Evolutionary conservation across 1,140 invertebrate species (phyloP), one percentile per base, ranked within the genome.

Genomic region (Lordiphosa mommai): DNA sequence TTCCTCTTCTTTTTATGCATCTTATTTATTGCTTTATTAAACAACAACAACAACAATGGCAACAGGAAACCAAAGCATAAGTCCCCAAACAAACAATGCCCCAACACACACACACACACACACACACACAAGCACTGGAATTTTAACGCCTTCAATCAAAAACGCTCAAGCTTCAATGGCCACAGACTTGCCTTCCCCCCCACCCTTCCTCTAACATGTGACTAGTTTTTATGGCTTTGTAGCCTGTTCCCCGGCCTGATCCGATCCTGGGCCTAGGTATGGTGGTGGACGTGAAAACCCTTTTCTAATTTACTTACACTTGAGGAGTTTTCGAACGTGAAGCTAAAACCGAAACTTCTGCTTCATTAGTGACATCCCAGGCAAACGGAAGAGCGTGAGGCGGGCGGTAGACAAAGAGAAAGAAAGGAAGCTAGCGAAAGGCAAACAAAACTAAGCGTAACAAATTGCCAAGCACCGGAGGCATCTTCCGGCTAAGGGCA

Each of bases 271-370:
- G 16, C 7, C 1, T 20, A 17, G n/a, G 38, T 47, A 1, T 16
- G 4, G 1, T 16, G 7, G 48, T 10, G 9, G 48, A 17, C 16
- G 20, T 41, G 27, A 16, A 46, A 69, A 65, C 68, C 69, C 68
- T 72, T 72, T 65, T 72, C 60, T 65, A 72, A 72, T 72, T 72
- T 72, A 72, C 68, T 72, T 60, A 60, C 68, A 65, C 68, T 72
- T 60, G 68, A 65, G 46, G 23, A 47, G 68, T 17, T 72, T 44
- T 53, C 16, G 23, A 38, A 58, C 61, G 52, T 52, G 43, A 49
- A 64, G 17, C 44, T 47, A 36, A 57, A 58, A 41, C 36, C 33
- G 46, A 32, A 71, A 47, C 60, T 71, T 71, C 49, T 71, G 67
- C 67, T 71, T 71, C 60, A 72, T 72, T 72, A 72, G 59, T 63